Conservation (phyloP, 2,888 invertebrate species). For the Reticulitermes lucifugus region DNA sequence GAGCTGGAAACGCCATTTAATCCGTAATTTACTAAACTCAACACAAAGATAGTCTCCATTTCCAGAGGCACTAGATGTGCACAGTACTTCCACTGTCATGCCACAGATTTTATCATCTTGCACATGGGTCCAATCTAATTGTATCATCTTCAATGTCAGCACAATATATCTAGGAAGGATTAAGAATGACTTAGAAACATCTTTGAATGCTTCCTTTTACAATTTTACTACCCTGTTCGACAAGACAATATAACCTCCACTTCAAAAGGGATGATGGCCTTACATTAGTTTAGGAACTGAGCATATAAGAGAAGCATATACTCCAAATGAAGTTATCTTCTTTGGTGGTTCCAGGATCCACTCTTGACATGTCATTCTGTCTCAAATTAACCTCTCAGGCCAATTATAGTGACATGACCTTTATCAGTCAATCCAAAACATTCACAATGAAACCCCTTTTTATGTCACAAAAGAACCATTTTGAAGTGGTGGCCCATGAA, state of each 20-base stretch:
- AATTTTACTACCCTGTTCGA: background rate
- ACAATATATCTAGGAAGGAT: background rate
- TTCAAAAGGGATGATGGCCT: background rate
- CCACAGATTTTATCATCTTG: constrained; percentile 11
- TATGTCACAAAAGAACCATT: background rate
- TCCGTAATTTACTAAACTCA: background rate
- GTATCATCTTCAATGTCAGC: background rate
- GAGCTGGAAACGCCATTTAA: background rate
- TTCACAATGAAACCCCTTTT: background rate
- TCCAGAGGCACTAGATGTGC: background rate
- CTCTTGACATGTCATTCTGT: background rate
- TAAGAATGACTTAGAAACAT: constrained; percentile 2
- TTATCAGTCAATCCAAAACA: background rate
- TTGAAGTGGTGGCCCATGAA: background rate
- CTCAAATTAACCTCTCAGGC: background rate
- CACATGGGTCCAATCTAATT: background rate
- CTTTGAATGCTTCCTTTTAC: background rate
- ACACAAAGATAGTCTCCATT: background rate
- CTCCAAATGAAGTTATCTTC: background rate
- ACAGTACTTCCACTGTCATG: background rate
- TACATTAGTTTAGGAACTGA: background rate
- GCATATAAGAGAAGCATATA: background rate
- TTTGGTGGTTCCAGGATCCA: background rate
- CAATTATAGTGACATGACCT: background rate
- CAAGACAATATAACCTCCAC: constrained; percentile 4